Conservation (phyloP, 2,113 vertebrate species). For the Nestor notabilis region DNA sequence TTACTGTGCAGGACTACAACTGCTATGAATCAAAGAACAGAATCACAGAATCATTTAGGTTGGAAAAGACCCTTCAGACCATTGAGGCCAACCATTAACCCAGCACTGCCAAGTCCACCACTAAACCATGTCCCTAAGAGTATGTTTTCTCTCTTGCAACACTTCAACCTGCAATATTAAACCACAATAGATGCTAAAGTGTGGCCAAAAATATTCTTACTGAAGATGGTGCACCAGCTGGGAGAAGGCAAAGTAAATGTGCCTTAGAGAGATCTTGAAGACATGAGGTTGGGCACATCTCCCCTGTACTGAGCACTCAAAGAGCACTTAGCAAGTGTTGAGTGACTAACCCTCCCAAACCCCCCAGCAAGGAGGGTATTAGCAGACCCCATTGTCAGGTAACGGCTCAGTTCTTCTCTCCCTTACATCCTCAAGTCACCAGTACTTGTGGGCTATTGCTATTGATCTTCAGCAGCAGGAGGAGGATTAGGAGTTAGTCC, state of each 20-base stretch:
- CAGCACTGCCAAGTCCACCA: neutral
- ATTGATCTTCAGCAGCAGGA: neutral
- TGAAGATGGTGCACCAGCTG: neutral
- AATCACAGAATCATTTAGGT: neutral
- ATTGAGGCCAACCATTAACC: neutral
- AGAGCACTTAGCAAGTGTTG: neutral
- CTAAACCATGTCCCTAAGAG: neutral
- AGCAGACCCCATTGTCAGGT: neutral
- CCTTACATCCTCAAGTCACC: neutral
- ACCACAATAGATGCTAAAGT: neutral
- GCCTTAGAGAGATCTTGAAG: neutral
- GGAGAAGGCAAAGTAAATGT: neutral
- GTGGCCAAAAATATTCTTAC: neutral
- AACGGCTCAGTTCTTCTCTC: neutral
- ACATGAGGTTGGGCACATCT: neutral
- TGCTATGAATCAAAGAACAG: neutral
- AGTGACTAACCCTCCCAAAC: neutral
- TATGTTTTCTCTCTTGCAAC: neutral
- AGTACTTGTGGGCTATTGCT: neutral
- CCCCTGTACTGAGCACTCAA: accelerated
- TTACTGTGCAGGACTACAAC: neutral
- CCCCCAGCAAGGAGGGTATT: neutral
- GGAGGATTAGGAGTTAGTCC: neutral
- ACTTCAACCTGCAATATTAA: neutral
- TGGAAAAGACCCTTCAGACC: neutral